These are phyloP conservation scores for Hippoglossus stenolepis DNA, from an alignment of 2,113 vertebrate genomes.

Conservation along the genomic window DNA sequence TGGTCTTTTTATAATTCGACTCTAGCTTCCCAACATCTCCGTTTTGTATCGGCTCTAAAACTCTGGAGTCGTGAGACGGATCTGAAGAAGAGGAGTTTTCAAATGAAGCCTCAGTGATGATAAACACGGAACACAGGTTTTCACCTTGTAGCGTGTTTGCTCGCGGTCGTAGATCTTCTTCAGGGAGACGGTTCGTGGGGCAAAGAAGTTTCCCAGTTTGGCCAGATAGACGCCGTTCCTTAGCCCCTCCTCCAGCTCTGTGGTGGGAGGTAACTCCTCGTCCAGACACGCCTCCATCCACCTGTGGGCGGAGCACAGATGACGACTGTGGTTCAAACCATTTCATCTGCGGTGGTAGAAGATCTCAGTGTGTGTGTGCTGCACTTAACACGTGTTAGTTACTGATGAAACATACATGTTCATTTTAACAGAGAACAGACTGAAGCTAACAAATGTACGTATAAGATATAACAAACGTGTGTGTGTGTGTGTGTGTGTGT, in stretches of 20 bases:
- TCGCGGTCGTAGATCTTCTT: slow-evolving; percentile 99
- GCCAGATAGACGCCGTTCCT: slow-evolving; percentile 97
- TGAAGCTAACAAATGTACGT: too few species aligned
- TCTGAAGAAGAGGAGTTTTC: background rate
- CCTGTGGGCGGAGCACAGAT: slow-evolving; percentile 70
- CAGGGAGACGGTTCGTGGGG: slow-evolving; percentile 92
- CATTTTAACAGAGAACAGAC: too few species aligned
- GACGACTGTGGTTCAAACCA: background rate
- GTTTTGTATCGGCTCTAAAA: too few species aligned
- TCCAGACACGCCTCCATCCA: slow-evolving; percentile 99
- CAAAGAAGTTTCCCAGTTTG: slow-evolving; percentile 98
- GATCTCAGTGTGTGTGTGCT: too few species aligned
- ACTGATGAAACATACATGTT: too few species aligned
- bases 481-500: too few species aligned
- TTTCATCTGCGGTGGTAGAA: too few species aligned
- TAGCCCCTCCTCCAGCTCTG: slow-evolving; percentile 96
- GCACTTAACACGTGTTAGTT: too few species aligned
- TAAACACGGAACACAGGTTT: background rate
- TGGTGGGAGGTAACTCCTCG: slow-evolving; percentile 95
- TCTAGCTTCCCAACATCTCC: too few species aligned
- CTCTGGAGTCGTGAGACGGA: too few species aligned
- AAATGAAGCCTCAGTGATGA: background rate
- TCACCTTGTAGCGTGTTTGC: slow-evolving; percentile 95
- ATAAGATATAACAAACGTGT: too few species aligned
- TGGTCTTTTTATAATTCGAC: too few species aligned